These are phyloP conservation scores for Vanessa tameamea DNA, from an alignment of 1,140 invertebrate genomes.

Conservation along the genomic window DNA sequence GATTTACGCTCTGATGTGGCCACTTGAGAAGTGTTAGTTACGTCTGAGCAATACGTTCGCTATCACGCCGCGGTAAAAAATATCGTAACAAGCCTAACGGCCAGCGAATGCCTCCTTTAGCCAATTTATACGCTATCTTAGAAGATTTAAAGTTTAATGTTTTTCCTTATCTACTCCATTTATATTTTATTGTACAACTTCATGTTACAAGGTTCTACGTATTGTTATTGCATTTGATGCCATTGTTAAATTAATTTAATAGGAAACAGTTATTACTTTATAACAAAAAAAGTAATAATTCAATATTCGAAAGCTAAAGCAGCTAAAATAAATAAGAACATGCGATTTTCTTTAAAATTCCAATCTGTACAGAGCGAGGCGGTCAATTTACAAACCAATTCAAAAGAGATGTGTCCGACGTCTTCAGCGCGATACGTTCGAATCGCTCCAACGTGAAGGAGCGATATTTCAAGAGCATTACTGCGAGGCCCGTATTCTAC, in stretches of 20 bases:
- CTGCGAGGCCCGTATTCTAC: slow-evolving; percentile 39
- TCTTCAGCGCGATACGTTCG: slow-evolving; percentile 18
- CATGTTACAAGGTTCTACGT: not conserved
- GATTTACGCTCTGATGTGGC: slow-evolving; percentile 39
- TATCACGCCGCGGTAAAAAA: slow-evolving; percentile 15
- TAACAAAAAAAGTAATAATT: no score
- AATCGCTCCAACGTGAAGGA: slow-evolving; percentile 23
- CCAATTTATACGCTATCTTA: slow-evolving; percentile 15
- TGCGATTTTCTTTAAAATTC: slow-evolving; percentile 8
- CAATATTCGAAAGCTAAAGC: not conserved
- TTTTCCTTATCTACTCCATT: slow-evolving; percentile 13
- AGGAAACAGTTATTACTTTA: not conserved
- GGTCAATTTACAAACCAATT: slow-evolving; percentile 30
- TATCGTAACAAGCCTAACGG: slow-evolving; percentile 18
- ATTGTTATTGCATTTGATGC: not conserved
- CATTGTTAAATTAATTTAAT: no score
- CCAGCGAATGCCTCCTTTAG: slow-evolving; percentile 7
- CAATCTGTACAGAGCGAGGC: not conserved
- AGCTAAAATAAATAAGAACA: not conserved
- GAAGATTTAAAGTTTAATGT: slow-evolving; percentile 16
- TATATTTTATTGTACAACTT: slow-evolving; percentile 7
- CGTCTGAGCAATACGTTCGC: slow-evolving; percentile 17
- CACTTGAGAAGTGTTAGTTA: slow-evolving; percentile 37
- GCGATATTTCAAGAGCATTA: slow-evolving; percentile 40
- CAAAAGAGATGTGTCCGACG: slow-evolving; percentile 29